Evolutionary conservation across 2,888 invertebrate species (phyloP), one percentile per base, ranked within the genome.

Genomic region (Drosophila monieri): DNA sequence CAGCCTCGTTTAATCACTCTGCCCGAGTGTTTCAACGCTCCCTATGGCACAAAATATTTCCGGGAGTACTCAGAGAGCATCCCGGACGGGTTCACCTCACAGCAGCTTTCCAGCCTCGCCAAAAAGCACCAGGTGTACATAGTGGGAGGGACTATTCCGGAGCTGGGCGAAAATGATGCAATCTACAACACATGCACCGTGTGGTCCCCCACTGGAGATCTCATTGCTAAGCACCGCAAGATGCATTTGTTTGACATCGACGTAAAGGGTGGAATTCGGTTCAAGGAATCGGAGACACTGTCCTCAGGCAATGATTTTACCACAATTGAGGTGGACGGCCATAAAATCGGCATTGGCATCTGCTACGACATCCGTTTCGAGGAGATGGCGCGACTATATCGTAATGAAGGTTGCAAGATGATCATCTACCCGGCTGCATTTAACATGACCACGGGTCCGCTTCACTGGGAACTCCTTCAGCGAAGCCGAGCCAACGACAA

Each of bases 241-340:
- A 93, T 98, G 90, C 99, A 99, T 91, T 93, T 99, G 48, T 99
- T 99, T 91, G 98, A 99, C 91, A 98, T 99, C 80, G 96, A 98
- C 90, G 96, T 99, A 54, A 97, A 98, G 53, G 96, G 95, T 43
- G 96, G 96, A 88, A 96, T 98, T n/a, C 95, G 94, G 0, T 98
- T 99, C 90, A 96, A 96, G 86, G 99, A 99, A 91, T 98, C 98
- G 0, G 96, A 97, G 61, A 95, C 95, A 0, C 91, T 99, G 1
- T 93, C 94, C 18, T 93, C 96, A 0, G 99, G 98, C 0, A 93
- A 95, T 85, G 90, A 94, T 4, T 91, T 97, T 54, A 95, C 95
- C 0, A 95, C 93, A 0, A 95, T 98, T 87, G 93, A 95, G 35
- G 94, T 95, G 14, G 93, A 94, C 56, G 94, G 94, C 0, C 92